phyloP scores from a whole-genome alignment of 2,888 invertebrate genomes.

The Tenodera sinensis region DNA sequence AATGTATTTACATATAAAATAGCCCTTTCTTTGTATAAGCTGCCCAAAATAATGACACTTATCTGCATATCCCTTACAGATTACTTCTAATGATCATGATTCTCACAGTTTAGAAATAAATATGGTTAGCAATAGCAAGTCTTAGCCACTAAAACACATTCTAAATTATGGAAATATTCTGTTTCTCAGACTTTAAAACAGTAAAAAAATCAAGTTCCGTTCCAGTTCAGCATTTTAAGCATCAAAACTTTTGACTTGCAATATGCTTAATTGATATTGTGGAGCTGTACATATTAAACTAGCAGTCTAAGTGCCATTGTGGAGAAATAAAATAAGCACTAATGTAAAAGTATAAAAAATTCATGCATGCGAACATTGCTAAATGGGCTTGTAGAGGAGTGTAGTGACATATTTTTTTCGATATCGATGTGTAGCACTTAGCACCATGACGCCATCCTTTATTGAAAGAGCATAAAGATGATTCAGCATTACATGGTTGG shows the following conservation, averaged over 20 bases:
- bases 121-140: background rate
- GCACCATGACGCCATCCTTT: constrained; percentile 99
- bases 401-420: constrained; percentile 99
- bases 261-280: background rate
- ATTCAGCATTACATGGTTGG: constrained; percentile 99
- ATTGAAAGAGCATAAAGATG: constrained; percentile 99
- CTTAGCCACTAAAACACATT: background rate
- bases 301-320: background rate
- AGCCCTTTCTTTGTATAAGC: background rate
- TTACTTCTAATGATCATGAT: background rate
- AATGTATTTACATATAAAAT: background rate
- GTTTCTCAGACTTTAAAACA: background rate
- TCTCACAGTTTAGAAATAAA: background rate
- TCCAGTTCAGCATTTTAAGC: background rate
- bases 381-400: constrained; percentile 95
- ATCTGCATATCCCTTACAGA: background rate
- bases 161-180: background rate
- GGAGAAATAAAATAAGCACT: background rate
- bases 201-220: background rate
- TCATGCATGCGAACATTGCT: constrained; percentile 39
- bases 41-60: background rate
- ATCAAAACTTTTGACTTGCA: background rate
- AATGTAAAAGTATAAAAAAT: background rate
- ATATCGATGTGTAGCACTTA: constrained; percentile 97
- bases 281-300: background rate